Conservation (phyloP, 1,140 invertebrate species). For the Ooceraea biroi region DNA sequence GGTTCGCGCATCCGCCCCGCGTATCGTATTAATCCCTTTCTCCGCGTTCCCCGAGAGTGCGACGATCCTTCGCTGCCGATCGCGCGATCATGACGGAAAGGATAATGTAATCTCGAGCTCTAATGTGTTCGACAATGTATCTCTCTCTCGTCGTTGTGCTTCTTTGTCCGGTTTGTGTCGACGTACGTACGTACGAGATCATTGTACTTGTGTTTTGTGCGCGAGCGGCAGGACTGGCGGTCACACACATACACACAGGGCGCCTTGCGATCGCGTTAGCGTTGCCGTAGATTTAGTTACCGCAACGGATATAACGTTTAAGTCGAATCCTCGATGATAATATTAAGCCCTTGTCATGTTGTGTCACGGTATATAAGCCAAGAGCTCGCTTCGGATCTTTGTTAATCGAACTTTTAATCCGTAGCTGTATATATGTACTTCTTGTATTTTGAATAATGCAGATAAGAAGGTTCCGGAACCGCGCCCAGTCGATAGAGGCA, state of each 20-base stretch:
- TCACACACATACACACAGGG: neutral
- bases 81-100: neutral
- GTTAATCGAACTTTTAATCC: slow-evolving; percentile 2
- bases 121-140: slow-evolving; percentile 52
- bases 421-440: neutral
- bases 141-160: slow-evolving; percentile 40
- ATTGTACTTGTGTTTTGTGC: slow-evolving; percentile 39
- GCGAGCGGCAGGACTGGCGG: slow-evolving; percentile 12
- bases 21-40: slow-evolving; percentile 23
- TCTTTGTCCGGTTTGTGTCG: slow-evolving; percentile 31
- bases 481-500: neutral
- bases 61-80: slow-evolving; percentile 28
- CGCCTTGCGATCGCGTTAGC: slow-evolving; percentile 18
- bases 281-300: slow-evolving; percentile 34
- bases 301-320: neutral
- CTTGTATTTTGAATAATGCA: neutral
- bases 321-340: neutral
- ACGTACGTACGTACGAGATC: slow-evolving; percentile 4
- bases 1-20: neutral
- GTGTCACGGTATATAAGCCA: neutral
- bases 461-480: neutral
- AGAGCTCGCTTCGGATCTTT: neutral
- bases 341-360: neutral
- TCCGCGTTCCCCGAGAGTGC: slow-evolving; percentile 34
- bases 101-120: slow-evolving; percentile 21